Base-by-base conservation (phyloP, 2,797 vertebrate species). In the Dallia pectoralis region DNA sequence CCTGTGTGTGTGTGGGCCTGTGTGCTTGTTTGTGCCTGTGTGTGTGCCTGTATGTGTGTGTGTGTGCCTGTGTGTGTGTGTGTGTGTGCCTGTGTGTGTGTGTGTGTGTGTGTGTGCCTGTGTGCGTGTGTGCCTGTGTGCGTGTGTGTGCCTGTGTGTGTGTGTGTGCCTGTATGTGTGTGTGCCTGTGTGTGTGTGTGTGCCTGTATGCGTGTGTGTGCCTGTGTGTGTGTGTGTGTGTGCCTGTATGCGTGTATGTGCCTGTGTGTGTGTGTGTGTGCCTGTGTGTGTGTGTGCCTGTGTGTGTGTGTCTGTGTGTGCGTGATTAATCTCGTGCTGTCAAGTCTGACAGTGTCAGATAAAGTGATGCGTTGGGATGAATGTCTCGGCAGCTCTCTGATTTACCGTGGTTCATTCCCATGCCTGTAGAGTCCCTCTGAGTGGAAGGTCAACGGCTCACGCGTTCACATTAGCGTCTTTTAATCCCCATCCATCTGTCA, bases 351-450 rank as follows among this genome's bases (percentile, higher is more conserved):
- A 86, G 89, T 90, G 91, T 94, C 91, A 90, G 92, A 92, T 89
- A 88, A 88, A 94, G 90, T 78, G 87, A 92, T 87, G 81, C 86
- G 90, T 91, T 90, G 91, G 91, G 91, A 78, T 75, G 83, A 89
- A 87, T 73, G 36, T 79, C 48, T 70, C 80, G 75, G 87, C 71
- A 71, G 82, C 67, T 80, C 72, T 77, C 90, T 95, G 94, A 96
- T 96, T 96, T 96, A 96, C 89, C 87, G 83, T 89, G 88, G 89
- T 92, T 93, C 92, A 93, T 95, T 95, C 94, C 93, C 91, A 94
- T 91, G 91, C 89, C 82, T 85, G 91, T 93, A 89, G 95, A 95
- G 94, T 94, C 95, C 94, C 93, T 93, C 92, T 93, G 92, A 82
- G 87, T 85, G 88, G 94, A 96, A 96, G 94, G 95, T 96, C 95